Conservation (phyloP, 2,888 invertebrate genomes). For the Exocentrus adspersus region DNA sequence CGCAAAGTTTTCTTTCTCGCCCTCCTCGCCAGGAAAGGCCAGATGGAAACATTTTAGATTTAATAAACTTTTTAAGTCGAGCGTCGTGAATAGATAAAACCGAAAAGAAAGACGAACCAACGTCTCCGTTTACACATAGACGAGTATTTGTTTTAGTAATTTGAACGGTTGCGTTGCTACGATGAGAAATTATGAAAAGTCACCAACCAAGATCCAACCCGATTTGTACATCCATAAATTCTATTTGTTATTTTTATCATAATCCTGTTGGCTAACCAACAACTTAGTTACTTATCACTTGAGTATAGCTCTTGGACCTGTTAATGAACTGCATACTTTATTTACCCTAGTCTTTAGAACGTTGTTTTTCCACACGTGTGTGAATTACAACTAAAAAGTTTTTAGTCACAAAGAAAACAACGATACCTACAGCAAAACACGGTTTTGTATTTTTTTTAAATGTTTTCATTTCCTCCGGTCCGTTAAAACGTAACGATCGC, state of each 20-base stretch:
- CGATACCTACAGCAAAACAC: not conserved
- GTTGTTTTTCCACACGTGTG: not conserved
- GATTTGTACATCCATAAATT: too few species aligned
- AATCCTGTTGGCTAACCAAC: not conserved
- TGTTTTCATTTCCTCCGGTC: not conserved
- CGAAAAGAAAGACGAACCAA: not conserved
- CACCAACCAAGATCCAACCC: not conserved
- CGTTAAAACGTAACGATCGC: not conserved
- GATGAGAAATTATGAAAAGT: not conserved
- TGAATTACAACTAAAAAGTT: not conserved
- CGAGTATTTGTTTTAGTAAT: constrained; percentile 9
- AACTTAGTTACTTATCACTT: not conserved
- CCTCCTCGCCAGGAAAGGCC: too few species aligned
- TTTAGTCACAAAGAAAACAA: not conserved
- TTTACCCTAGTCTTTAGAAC: not conserved
- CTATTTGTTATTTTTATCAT: too few species aligned
- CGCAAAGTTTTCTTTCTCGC: constrained; percentile 22
- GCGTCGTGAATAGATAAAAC: too few species aligned
- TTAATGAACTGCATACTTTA: not conserved
- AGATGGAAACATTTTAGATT: constrained; percentile 32
- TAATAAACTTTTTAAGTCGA: constrained; percentile 10
- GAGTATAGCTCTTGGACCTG: not conserved
- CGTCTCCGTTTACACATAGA: constrained; percentile 12
- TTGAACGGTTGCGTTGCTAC: too few species aligned
- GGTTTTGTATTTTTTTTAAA: not conserved